Base-by-base conservation (phyloP, 2,113 vertebrate genomes). In the Halichoerus grypus region DNA sequence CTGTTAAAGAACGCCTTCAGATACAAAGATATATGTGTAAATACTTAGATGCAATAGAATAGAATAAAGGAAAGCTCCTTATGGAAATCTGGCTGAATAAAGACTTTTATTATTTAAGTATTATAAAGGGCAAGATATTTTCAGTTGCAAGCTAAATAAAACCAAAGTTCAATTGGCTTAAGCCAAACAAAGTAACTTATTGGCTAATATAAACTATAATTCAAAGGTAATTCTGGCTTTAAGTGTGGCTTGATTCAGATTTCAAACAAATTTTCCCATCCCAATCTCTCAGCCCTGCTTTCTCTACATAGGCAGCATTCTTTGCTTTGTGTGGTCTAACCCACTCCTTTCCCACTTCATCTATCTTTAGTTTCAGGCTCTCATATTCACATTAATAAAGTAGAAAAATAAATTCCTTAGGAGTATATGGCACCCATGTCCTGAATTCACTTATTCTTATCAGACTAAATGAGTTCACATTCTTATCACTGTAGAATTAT, bases 121-220 rank as follows among this genome's bases (percentile, higher is more conserved):
- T 93, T 46, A 63, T 22, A 95, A 69, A 72, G 10, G 7, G 42
- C 18, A 89, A 95, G 2, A 42, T 67, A 69, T 59, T 87, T 91
- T 88, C n/a, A 77, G 10, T 63, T 74, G 16, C 36, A 80, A 82
- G 42, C 55, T 36, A 93, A 95, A 80, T 65, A 88, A 84, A 96
- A 67, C n/a, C 12, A 16, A 76, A n/a, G 5, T 49, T n/a, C 33
- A 89, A 69, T 19, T 84, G 28, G n/a, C 22, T 79, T 42, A 74
- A 77, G 1, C 16, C 7, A 65, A 42, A 31, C 18, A n/a, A 63
- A 59, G 28, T 14, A 77, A 28, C 9, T 88, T 81, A 69, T 39
- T 94, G 59, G 15, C 21, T n/a, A 91, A 67, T 15, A 87, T 53
- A 83, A 83, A 84, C 12, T 72, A 15, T 24, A 89, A 81, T 36